These are phyloP conservation scores for Oryzias curvinotus DNA, from an alignment of 2,113 vertebrate species.

Conservation along the genomic window DNA sequence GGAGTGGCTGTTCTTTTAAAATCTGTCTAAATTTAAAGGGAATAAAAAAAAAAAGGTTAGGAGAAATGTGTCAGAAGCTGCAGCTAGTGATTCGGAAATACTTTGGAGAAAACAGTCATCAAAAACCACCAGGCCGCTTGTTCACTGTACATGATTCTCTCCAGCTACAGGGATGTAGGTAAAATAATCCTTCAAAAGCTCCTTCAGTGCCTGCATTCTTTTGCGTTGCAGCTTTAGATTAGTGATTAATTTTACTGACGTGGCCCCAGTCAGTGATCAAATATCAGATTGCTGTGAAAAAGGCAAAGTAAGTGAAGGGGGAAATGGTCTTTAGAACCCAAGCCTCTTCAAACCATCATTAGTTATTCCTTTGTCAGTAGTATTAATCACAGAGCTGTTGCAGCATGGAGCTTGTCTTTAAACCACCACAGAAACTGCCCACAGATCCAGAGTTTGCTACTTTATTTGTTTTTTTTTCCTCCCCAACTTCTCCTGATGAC, in stretches of 20 bases:
- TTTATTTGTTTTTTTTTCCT: slow-evolving; percentile 9
- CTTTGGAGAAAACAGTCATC: slow-evolving; percentile 9
- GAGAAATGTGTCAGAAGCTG: slow-evolving; percentile 8
- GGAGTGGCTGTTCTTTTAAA: slow-evolving; percentile 9
- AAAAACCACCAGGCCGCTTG: slow-evolving; percentile 4
- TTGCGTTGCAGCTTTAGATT: slow-evolving; percentile 53
- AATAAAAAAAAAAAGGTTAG: slow-evolving; percentile 24
- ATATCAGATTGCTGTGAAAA: slow-evolving; percentile 76
- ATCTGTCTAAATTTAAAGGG: slow-evolving; percentile 8
- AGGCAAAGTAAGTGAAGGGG: slow-evolving; percentile 78
- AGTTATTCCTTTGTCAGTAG: slow-evolving; percentile 73
- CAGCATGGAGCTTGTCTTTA: slow-evolving; percentile 35
- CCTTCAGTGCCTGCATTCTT: slow-evolving; percentile 17
- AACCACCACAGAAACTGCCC: slow-evolving; percentile 19
- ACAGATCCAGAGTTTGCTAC: slow-evolving; percentile 14
- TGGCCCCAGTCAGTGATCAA: slow-evolving; percentile 73
- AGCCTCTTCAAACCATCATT: slow-evolving; percentile 79
- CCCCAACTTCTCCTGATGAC: neutral
- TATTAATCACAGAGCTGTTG: slow-evolving; percentile 75
- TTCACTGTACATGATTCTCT: slow-evolving; percentile 4
- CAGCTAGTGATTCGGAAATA: slow-evolving; percentile 19
- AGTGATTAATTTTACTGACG: slow-evolving; percentile 74
- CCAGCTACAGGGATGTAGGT: slow-evolving; percentile 27
- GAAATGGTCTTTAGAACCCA: slow-evolving; percentile 77
- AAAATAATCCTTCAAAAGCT: slow-evolving; percentile 37